A percentile compares a stretch with the other conserved stretches of the same genome.
phyloP scores from a whole-genome alignment of 2,888 invertebrate genomes.

The Gnatocerus cornutus region DNA sequence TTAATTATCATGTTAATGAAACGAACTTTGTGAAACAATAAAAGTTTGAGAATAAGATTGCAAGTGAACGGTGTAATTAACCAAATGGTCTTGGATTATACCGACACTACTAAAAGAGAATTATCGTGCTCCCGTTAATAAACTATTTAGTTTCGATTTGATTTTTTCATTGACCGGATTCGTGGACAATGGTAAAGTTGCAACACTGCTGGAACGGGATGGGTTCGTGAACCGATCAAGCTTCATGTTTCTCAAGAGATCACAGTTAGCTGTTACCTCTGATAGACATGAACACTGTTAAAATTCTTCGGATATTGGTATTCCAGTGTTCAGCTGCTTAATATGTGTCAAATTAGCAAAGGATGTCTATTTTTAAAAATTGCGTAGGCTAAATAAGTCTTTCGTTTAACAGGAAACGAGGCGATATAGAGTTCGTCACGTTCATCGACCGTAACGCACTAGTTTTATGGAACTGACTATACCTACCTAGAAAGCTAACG shows the following conservation, averaged over 20 bases:
- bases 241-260: slow-evolving; percentile 44
- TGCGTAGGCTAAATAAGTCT: slow-evolving; percentile 37
- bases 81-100: slow-evolving; percentile 39
- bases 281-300: background rate
- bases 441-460: slow-evolving; percentile 37
- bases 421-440: slow-evolving; percentile 35
- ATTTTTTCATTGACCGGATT: slow-evolving; percentile 14
- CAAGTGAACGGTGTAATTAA: slow-evolving; percentile 35
- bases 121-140: background rate
- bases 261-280: slow-evolving; percentile 32
- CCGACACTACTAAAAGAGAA: background rate
- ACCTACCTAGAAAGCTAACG: slow-evolving; percentile 29
- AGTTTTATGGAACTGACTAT: slow-evolving; percentile 9
- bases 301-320: background rate
- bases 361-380: slow-evolving; percentile 36
- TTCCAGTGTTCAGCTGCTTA: background rate
- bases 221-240: slow-evolving; percentile 44
- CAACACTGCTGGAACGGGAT: slow-evolving; percentile 34
- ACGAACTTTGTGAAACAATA: slow-evolving; percentile 46
- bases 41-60: slow-evolving; percentile 46
- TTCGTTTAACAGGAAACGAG: slow-evolving; percentile 27
- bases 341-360: slow-evolving; percentile 33
- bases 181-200: slow-evolving; percentile 26
- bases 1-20: slow-evolving; percentile 49
- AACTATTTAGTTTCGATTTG: background rate